Percentiles rank a stretch among this genome's conserved stretches.
Evolutionary conservation across 2,113 vertebrate species (phyloP).

Genomic region (Gallinago jamesoni): DNA sequence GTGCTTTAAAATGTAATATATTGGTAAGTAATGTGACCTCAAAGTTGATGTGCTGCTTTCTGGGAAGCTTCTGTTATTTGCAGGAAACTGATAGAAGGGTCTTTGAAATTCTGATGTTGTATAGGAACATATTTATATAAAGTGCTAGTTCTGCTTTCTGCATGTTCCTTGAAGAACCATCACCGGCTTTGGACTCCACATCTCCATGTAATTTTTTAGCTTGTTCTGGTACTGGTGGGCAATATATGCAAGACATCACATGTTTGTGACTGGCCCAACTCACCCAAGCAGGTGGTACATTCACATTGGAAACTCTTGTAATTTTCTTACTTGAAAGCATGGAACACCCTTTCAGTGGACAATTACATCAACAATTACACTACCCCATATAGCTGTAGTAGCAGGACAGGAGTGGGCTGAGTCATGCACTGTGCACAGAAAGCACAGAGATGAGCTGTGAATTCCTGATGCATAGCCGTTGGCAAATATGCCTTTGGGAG

Average conservation of each 20-base stretch:
- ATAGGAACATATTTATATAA: rapidly evolving
- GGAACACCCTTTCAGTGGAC: background rate
- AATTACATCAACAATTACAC: background rate
- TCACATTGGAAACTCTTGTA: no score
- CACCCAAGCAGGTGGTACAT: background rate
- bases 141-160: background rate
- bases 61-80: background rate
- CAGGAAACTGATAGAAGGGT: background rate
- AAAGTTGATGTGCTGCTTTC: background rate
- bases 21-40: background rate
- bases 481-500: background rate
- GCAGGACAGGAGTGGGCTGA: background rate
- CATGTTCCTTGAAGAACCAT: background rate
- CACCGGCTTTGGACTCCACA: rapidly evolving
- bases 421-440: rapidly evolving
- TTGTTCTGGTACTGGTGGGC: background rate
- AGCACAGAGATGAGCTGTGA: background rate
- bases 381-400: rapidly evolving
- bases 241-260: rapidly evolving
- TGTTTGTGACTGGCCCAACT: background rate
- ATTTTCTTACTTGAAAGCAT: background rate
- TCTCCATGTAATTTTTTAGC: background rate
- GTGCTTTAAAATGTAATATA: background rate
- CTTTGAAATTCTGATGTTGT: background rate
- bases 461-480: background rate